Evolutionary conservation across 2,888 invertebrate genomes (phyloP), one percentile per base, ranked within the genome.

Genomic region (Lacanobia wlatinum): DNA sequence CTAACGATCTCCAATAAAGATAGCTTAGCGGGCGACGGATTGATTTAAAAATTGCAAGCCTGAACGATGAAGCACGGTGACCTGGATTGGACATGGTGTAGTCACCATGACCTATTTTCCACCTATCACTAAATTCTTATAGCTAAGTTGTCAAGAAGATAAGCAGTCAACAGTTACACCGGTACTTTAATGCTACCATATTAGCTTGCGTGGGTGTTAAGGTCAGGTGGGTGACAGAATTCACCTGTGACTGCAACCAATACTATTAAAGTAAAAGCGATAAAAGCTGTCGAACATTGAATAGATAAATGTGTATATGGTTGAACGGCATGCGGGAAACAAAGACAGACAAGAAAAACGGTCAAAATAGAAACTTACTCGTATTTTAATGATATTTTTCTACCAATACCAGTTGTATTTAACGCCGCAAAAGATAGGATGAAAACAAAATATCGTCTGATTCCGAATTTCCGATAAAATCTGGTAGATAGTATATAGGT

Each of bases 1-100:
- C 66, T 64, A 77, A 71, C 59, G 82, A 82, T 79, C 82, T 66
- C 40, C 48, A 72, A 78, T 82, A 78, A 72, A 79, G 78, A 79
- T 82, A 79, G 40, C 61, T 38, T n/a, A 40, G 62, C 52, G 28
- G 18, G 46, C 53, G 38, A 60, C 21, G 58, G 59, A 55, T 66
- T 69, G 40, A 82, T 78, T 80, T 62, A 69, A 80, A 80, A 80
- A 78, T 68, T 78, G 65, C 82, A 78, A 76, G 46, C 65, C 34
- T 65, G 46, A 50, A 48, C 38, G 48, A 43, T 55, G 18, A 66
- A 40, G 67, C 53, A 46, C 5, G 21, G n/a, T 78, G 68, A 68
- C 80, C 83, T 82, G 68, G 71, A 71, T 82, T 48, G 38, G 64
- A 46, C 52, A 74, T 63, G 64, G 68, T 56, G 18, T 67, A 56